Evolutionary conservation across 2,113 vertebrate genomes (phyloP), one percentile per base, ranked within the genome.

Genomic region (Caloenas nicobarica): DNA sequence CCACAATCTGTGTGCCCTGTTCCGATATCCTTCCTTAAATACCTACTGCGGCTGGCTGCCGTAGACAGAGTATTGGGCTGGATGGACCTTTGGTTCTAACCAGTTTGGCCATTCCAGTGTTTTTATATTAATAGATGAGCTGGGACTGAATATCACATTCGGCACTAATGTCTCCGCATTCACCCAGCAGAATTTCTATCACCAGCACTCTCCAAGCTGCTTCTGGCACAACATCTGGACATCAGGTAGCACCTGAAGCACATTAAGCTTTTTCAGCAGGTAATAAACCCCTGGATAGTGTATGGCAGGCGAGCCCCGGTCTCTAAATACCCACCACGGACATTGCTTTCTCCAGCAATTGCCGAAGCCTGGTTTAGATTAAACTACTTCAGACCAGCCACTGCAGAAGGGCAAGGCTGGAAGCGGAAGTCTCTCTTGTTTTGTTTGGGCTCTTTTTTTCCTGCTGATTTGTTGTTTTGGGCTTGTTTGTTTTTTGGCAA

Each of bases 251-350:
- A 97, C 94, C 81, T 95, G 95, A 94, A 86, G 79, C 90, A 91
- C 90, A 93, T 95, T 94, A 97, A 89, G 81, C 40, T 94, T 96
- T 97, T 95, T 95, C 93, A 92, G 81, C 96, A 96, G 94, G 91
- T 94, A 97, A 95, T 95, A 97, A 97, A 97, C 74, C 89, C 84
- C 89, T 91, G 86, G 88, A 73, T 86, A 91, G 81, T 28, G 76
- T 38, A 80, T 0, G 21, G 92, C 78, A 87, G 81, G 94, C 42
- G 0, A 95, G 74, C 46, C 50, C 79, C 26, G 2, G 66, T 77
- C 95, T 91, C 94, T 93, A 93, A 97, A 62, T 93, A 94, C 83
- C 95, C 90, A 91, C 91, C 92, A 91, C 0, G 90, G 97, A 96
- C 89, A 70, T 66, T 33, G 73, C 77, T 96, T 96, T 96, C 91